phyloP scores from a whole-genome alignment of 2,888 invertebrate genomes.

The Celastrina argiolus region DNA sequence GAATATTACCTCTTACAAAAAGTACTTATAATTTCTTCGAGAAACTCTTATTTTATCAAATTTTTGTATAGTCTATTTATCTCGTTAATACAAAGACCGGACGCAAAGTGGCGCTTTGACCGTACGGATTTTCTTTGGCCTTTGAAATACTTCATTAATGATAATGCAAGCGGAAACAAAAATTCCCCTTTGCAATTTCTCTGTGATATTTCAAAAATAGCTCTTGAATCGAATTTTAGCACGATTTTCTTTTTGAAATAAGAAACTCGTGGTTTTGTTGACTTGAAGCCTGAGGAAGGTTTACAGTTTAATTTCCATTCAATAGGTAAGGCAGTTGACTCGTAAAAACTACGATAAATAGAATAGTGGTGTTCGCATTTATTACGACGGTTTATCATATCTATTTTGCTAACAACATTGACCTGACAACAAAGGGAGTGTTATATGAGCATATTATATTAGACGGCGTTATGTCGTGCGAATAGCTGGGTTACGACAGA shows the following conservation, averaged over 20 bases:
- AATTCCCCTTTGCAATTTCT: constrained; percentile 21
- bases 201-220: constrained; percentile 22
- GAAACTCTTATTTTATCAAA: constrained; percentile 4
- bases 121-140: constrained; percentile 21
- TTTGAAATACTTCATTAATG: constrained; percentile 24
- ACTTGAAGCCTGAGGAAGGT: background rate
- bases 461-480: background rate
- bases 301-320: no score
- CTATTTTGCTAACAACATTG: background rate
- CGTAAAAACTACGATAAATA: no score
- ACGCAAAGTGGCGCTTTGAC: constrained; percentile 22
- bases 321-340: no score
- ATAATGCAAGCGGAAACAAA: constrained; percentile 24
- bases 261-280: background rate
- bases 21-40: background rate
- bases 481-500: constrained; percentile 14
- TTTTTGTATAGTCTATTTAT: constrained; percentile 17
- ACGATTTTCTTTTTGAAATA: background rate
- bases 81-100: constrained; percentile 21
- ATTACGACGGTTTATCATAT: background rate
- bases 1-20: background rate
- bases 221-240: constrained; percentile 22
- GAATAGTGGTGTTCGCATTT: no score
- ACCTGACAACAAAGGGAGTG: background rate
- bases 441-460: background rate